phyloP scores from a whole-genome alignment of 2,113 vertebrate genomes.

The Psettodes erumei region DNA sequence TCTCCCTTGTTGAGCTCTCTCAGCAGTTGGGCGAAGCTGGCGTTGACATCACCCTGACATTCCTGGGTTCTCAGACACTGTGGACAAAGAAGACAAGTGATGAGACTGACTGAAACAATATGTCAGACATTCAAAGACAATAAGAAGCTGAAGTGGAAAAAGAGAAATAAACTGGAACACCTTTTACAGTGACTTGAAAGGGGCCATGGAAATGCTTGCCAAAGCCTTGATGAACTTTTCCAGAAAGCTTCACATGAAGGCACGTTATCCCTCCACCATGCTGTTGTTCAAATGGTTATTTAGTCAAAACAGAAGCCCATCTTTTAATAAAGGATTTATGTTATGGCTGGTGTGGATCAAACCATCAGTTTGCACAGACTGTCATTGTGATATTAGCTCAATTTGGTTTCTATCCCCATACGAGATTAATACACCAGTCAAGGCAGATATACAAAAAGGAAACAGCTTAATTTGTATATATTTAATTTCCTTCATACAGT shows the following conservation, averaged over 20 bases:
- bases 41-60: conserved; percentile 78
- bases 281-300: background rate
- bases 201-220: background rate
- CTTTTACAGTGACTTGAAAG: too few species aligned
- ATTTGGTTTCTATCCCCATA: background rate
- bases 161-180: conserved; percentile 6
- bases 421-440: background rate
- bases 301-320: background rate
- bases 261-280: conserved; percentile 39
- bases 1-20: conserved; percentile 82
- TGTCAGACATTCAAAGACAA: too few species aligned
- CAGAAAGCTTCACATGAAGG: background rate
- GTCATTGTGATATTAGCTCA: background rate
- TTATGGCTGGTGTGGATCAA: background rate
- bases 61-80: conserved; percentile 68
- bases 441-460: background rate
- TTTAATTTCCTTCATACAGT: background rate
- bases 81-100: conserved; percentile 16
- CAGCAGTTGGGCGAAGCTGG: conserved; percentile 82
- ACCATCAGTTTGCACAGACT: background rate
- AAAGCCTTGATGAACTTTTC: background rate
- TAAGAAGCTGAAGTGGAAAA: conserved; percentile 23
- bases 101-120: too few species aligned
- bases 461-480: background rate
- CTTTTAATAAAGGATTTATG: background rate